A percentile compares a stretch with the other conserved stretches of the same genome.
phyloP scores from a whole-genome alignment of 2,113 vertebrate genomes.

The Seriola rivoliana region DNA sequence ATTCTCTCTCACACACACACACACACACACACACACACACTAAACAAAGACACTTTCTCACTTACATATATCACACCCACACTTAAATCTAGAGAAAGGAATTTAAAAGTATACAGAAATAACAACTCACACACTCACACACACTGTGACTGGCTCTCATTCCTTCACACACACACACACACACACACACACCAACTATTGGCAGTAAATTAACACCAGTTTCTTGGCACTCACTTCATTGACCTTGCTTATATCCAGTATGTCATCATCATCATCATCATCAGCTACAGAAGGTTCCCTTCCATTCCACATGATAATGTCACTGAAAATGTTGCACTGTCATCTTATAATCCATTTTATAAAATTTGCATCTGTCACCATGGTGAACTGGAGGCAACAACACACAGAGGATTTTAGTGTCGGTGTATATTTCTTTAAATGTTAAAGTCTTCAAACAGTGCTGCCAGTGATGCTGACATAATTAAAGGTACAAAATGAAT shows the following conservation, averaged over 20 bases:
- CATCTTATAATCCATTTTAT: background rate
- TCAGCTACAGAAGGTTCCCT: background rate
- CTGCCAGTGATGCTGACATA: background rate
- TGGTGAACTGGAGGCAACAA: background rate
- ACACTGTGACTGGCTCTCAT: background rate
- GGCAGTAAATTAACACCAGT: conserved; percentile 29
- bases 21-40: background rate
- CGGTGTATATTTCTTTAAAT: background rate
- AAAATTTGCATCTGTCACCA: too few species aligned
- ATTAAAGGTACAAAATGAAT: background rate
- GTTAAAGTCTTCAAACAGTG: background rate
- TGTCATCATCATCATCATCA: conserved; percentile 16
- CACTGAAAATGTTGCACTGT: background rate
- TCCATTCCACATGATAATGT: background rate
- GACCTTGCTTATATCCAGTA: conserved; percentile 17
- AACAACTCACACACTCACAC: background rate
- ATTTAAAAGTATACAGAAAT: background rate
- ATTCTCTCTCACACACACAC: too few species aligned
- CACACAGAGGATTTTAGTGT: background rate
- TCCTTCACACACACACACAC: background rate
- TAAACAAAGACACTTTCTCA: background rate
- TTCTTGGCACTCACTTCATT: conserved; percentile 13
- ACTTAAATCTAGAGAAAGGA: background rate
- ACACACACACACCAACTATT: background rate
- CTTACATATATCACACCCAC: background rate